phyloP scores from a whole-genome alignment of 2,888 invertebrate genomes.

The Spilarctia lutea region DNA sequence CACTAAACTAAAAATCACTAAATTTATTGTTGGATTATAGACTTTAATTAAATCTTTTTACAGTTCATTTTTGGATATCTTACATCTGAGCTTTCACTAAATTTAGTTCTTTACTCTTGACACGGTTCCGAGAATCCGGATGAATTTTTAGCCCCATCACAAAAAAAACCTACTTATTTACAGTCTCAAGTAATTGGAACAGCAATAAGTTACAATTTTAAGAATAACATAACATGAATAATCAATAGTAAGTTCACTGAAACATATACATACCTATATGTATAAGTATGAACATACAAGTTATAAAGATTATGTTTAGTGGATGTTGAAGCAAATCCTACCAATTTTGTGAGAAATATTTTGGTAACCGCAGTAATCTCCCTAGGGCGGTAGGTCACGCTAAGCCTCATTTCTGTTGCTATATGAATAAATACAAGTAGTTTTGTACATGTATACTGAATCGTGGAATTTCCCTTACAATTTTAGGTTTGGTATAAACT shows the following conservation, averaged over 20 bases:
- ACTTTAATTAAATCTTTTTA: too few species aligned
- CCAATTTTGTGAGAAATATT: conserved; percentile 43
- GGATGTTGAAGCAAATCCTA: conserved; percentile 31
- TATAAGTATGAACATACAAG: conserved; percentile 16
- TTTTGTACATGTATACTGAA: neutral
- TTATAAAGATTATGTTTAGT: conserved; percentile 38
- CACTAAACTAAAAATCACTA: too few species aligned
- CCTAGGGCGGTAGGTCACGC: conserved; percentile 11
- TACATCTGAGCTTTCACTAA: too few species aligned
- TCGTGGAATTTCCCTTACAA: neutral
- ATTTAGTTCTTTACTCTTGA: too few species aligned
- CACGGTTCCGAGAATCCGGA: too few species aligned
- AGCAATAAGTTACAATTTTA: too few species aligned
- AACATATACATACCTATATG: neutral
- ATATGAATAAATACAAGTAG: conserved; percentile 6
- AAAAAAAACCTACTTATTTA: too few species aligned
- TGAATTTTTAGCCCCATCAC: too few species aligned
- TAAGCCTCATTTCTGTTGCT: conserved; percentile 29
- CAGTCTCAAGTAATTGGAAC: too few species aligned
- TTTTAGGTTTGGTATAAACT: conserved; percentile 2
- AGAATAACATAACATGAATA: neutral
- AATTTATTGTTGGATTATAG: too few species aligned
- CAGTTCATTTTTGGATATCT: too few species aligned
- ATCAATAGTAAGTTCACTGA: neutral
- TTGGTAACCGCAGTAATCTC: conserved; percentile 31